phyloP scores from a whole-genome alignment of 2,113 vertebrate genomes.

The Myotis brandtii region DNA sequence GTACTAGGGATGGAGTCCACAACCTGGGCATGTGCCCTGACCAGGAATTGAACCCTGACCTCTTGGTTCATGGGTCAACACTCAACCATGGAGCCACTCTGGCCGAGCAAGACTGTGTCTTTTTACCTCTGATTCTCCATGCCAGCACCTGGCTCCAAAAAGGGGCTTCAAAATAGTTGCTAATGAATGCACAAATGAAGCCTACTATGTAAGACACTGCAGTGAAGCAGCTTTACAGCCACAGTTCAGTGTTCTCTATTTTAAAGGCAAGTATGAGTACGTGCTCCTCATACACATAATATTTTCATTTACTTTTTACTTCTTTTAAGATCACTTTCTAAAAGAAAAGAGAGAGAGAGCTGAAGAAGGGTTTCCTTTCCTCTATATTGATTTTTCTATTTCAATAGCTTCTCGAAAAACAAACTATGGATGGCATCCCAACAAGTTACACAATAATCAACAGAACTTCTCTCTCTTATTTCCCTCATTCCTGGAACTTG shows the following conservation, averaged over 20 bases:
- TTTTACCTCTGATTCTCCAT: constrained; percentile 2
- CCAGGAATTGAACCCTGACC: too few relatives aligned
- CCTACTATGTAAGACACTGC: neutral
- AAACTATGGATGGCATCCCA: constrained; percentile 42
- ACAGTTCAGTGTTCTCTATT: neutral
- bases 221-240: neutral
- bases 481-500: constrained; percentile 72
- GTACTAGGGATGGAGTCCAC: too few relatives aligned
- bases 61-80: too few relatives aligned
- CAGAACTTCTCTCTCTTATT: constrained; percentile 27
- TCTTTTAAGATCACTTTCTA: constrained; percentile 37
- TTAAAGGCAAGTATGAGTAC: neutral
- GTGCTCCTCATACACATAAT: neutral
- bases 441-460: constrained; percentile 61
- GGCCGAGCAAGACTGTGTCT: neutral
- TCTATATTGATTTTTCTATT: constrained; percentile 36
- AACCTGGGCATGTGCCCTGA: too few relatives aligned
- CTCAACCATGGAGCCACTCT: too few relatives aligned
- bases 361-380: neutral
- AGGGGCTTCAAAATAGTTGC: neutral
- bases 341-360: neutral
- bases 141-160: neutral
- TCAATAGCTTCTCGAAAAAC: constrained; percentile 52
- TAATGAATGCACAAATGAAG: neutral
- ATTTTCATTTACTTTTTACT: constrained; percentile 24